These are phyloP conservation scores for Teinopalpus imperialis DNA, from an alignment of 2,888 invertebrate species.

Conservation along the genomic window DNA sequence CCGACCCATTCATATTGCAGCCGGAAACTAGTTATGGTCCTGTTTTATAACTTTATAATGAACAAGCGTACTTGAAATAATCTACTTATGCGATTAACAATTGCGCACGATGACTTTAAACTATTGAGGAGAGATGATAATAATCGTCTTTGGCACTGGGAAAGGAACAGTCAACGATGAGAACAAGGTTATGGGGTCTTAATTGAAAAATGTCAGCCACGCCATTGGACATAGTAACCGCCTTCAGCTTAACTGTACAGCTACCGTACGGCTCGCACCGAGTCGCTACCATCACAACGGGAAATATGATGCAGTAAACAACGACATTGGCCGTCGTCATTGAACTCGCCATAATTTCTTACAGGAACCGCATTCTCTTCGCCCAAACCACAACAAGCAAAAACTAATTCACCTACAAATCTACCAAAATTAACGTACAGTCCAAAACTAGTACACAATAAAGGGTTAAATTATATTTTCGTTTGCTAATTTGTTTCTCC, in stretches of 20 bases:
- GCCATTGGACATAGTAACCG: conserved; percentile 59
- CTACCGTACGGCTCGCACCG: conserved; percentile 62
- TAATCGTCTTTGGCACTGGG: conserved; percentile 48
- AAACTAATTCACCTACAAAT: conserved; percentile 42
- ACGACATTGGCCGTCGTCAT: conserved; percentile 43
- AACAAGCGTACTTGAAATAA: too few relatives aligned
- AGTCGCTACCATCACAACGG: conserved; percentile 59
- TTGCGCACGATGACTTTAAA: too few relatives aligned
- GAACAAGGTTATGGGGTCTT: conserved; percentile 65
- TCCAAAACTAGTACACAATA: conserved; percentile 43
- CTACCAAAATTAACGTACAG: conserved; percentile 33
- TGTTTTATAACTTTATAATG: too few relatives aligned
- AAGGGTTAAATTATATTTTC: conserved; percentile 40
- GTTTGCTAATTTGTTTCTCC: conserved; percentile 38
- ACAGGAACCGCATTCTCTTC: conserved; percentile 46
- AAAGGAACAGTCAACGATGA: conserved; percentile 49
- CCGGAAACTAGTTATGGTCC: too few relatives aligned
- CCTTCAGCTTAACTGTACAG: conserved; percentile 68
- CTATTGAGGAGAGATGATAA: conserved; percentile 28
- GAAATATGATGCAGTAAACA: conserved; percentile 50
- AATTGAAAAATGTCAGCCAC: conserved; percentile 58
- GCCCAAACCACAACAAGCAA: conserved; percentile 49
- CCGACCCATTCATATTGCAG: too few relatives aligned
- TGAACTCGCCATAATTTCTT: conserved; percentile 56
- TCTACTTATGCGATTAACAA: too few relatives aligned